A percentile compares a stretch with the other conserved stretches of the same genome.
Evolutionary conservation across 2,797 vertebrate species (phyloP).

Genomic region (Octomys mimax): DNA sequence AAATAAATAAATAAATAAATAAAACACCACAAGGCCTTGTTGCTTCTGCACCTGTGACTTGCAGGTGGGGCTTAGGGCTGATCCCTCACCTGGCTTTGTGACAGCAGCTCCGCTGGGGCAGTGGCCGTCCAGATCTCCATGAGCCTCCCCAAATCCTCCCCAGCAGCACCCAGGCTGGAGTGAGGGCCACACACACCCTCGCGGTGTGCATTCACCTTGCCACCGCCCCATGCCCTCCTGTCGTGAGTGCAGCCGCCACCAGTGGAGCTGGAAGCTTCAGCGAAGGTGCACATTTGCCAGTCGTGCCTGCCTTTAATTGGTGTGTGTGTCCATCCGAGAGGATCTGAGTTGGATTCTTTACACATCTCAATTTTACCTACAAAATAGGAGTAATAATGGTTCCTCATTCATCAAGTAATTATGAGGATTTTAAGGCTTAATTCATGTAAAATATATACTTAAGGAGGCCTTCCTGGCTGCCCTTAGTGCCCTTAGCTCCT

Average conservation of each 20-base stretch:
- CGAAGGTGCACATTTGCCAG: not conserved
- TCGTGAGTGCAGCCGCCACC: not conserved
- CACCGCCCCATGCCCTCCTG: not conserved
- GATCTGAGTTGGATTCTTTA: not conserved
- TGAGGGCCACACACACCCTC: fast-evolving
- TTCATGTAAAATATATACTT: not conserved
- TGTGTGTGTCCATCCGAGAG: not conserved
- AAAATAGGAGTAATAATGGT: not conserved
- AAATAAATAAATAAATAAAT: too few species aligned
- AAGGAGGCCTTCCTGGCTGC: not conserved
- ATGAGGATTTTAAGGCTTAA: not conserved
- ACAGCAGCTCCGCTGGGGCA: not conserved
- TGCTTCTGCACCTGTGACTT: not conserved
- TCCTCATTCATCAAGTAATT: not conserved
- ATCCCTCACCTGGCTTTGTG: not conserved
- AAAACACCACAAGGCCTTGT: not conserved
- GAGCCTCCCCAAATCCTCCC: not conserved
- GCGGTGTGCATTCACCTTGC: fast-evolving
- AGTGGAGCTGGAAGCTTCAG: not conserved
- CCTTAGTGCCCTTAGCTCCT: not conserved
- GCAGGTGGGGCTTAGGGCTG: not conserved
- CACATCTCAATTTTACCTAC: not conserved
- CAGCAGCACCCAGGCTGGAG: too few species aligned
- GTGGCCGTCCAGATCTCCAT: not conserved
- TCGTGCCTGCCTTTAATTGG: not conserved